phyloP scores from a whole-genome alignment of 2,113 vertebrate species.

The Hypocryptadius cinnamomeus region DNA sequence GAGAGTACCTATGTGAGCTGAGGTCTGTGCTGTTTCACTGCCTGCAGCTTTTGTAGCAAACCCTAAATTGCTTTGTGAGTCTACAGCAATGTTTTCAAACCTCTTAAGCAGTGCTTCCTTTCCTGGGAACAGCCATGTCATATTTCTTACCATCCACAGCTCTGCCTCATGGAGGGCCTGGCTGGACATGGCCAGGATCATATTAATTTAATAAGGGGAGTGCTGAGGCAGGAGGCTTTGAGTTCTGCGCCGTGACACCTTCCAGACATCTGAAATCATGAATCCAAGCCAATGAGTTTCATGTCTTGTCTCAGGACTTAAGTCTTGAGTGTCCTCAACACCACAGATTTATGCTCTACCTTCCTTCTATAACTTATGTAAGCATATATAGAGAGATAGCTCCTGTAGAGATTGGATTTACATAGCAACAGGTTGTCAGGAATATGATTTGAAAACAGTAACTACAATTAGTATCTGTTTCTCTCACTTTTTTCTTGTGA shows the following conservation, averaged over 20 bases:
- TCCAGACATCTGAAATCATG: neutral
- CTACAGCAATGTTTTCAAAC: neutral
- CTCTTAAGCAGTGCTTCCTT: neutral
- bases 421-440: neutral
- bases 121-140: neutral
- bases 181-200: neutral
- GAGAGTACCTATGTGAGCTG: neutral
- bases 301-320: neutral
- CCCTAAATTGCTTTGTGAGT: neutral
- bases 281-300: neutral
- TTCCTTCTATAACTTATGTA: neutral
- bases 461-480: neutral
- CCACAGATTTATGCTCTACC: neutral
- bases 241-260: neutral
- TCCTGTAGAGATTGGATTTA: neutral
- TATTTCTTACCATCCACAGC: neutral
- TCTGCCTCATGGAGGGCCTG: neutral
- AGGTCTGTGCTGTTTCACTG: neutral
- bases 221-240: neutral
- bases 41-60: neutral
- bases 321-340: neutral
- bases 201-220: neutral
- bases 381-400: neutral
- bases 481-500: neutral
- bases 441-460: neutral